phyloP scores from a whole-genome alignment of 2,113 vertebrate species.

The Oncorhynchus masou region DNA sequence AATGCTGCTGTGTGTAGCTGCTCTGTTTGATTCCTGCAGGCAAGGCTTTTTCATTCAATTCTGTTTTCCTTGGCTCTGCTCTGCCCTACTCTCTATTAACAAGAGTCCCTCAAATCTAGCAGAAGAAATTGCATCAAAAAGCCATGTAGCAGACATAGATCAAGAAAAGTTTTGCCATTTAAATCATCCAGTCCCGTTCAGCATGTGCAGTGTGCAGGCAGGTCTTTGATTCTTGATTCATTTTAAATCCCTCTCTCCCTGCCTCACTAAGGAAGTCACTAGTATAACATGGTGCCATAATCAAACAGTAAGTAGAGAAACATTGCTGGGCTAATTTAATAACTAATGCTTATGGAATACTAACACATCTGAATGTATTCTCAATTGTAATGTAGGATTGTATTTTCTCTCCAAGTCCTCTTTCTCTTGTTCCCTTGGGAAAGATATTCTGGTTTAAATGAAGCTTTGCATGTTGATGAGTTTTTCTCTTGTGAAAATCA shows the following conservation, averaged over 20 bases:
- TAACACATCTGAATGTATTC: conserved; percentile 27
- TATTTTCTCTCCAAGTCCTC: background rate
- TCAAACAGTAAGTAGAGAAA: conserved; percentile 23
- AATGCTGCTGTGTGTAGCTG: conserved; percentile 29
- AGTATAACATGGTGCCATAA: background rate
- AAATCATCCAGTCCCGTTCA: conserved; percentile 35
- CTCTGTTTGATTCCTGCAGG: conserved; percentile 41
- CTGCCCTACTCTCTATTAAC: conserved; percentile 46
- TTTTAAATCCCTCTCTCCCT: conserved; percentile 37
- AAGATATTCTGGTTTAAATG: conserved; percentile 24
- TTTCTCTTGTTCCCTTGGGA: background rate
- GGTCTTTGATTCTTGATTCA: conserved; percentile 28
- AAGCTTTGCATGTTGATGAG: conserved; percentile 27
- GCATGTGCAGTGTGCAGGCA: conserved; percentile 9
- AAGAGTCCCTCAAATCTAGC: conserved; percentile 37
- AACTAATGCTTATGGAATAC: conserved; percentile 38
- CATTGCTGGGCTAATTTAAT: conserved; percentile 29
- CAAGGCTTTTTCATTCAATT: conserved; percentile 36
- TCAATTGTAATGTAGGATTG: background rate
- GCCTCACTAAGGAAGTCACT: conserved; percentile 28
- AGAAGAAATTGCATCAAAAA: conserved; percentile 50
- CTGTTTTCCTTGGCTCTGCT: conserved; percentile 39
- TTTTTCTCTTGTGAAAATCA: background rate
- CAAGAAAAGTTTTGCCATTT: conserved; percentile 49
- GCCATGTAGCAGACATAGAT: conserved; percentile 49